These are phyloP conservation scores for Malacoraja senta DNA, from an alignment of 2,797 vertebrate genomes.

Conservation along the genomic window DNA sequence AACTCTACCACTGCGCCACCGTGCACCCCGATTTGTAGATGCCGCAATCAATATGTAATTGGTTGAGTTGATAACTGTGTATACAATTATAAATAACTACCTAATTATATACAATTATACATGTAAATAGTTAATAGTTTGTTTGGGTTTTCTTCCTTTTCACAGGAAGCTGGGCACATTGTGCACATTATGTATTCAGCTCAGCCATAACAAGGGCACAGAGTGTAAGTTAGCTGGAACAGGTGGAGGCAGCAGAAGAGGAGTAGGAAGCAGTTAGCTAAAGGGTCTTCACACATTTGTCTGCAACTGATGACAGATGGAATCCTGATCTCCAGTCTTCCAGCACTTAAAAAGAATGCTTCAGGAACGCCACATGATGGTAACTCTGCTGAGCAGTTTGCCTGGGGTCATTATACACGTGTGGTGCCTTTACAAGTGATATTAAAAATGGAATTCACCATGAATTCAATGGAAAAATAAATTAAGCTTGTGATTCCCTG, in stretches of 20 bases:
- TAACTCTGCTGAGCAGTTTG: background rate
- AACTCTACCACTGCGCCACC: too few species aligned
- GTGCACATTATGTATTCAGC: background rate
- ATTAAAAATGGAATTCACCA: background rate
- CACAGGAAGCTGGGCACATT: too few species aligned
- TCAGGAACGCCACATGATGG: background rate
- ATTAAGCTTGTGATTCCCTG: background rate
- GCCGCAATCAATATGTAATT: too few species aligned
- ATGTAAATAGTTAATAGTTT: too few species aligned
- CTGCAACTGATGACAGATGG: background rate
- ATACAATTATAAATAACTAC: too few species aligned
- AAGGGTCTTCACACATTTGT: background rate
- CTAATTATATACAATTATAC: too few species aligned
- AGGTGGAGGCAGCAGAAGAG: constrained; percentile 3
- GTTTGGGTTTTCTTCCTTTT: too few species aligned
- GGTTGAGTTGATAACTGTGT: too few species aligned
- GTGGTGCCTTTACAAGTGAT: background rate
- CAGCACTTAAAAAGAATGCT: background rate
- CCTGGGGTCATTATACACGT: background rate
- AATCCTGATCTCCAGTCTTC: background rate
- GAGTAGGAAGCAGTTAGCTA: background rate
- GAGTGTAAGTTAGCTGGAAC: background rate
- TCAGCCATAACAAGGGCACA: background rate
- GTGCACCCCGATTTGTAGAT: too few species aligned
- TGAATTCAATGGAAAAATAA: background rate